These are phyloP conservation scores for Champsocephalus gunnari DNA, from an alignment of 2,797 vertebrate genomes.

Conservation along the genomic window DNA sequence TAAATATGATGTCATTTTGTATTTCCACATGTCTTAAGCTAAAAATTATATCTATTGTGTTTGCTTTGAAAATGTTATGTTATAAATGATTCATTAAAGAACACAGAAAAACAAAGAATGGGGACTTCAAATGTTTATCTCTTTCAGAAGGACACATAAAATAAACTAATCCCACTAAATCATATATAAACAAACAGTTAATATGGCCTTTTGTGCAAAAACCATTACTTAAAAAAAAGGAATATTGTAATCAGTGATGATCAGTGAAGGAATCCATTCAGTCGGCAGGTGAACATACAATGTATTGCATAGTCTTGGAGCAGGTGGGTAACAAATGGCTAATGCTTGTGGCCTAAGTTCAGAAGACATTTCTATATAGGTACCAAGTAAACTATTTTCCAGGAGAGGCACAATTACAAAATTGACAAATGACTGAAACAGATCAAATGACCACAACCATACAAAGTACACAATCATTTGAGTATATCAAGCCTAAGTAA, in stretches of 20 bases:
- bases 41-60: not conserved
- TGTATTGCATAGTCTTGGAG: not conserved
- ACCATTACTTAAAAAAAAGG: not conserved
- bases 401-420: not conserved
- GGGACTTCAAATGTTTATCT: not conserved
- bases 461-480: not conserved
- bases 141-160: too few relatives aligned
- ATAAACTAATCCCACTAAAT: not conserved
- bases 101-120: not conserved
- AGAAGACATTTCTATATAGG: not conserved
- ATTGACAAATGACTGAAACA: not conserved
- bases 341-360: not conserved
- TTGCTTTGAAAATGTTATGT: not conserved
- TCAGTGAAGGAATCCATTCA: too few relatives aligned
- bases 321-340: not conserved
- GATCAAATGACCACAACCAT: not conserved
- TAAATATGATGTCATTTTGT: not conserved
- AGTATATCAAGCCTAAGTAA: not conserved
- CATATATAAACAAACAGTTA: not conserved
- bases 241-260: too few relatives aligned
- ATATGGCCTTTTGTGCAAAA: not conserved
- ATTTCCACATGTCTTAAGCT: not conserved
- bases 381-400: not conserved
- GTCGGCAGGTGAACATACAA: too few relatives aligned
- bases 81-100: conserved; percentile 13